Evolutionary conservation across 2,888 invertebrate species (phyloP).

Genomic region (Pristionchus maxplancki): DNA sequence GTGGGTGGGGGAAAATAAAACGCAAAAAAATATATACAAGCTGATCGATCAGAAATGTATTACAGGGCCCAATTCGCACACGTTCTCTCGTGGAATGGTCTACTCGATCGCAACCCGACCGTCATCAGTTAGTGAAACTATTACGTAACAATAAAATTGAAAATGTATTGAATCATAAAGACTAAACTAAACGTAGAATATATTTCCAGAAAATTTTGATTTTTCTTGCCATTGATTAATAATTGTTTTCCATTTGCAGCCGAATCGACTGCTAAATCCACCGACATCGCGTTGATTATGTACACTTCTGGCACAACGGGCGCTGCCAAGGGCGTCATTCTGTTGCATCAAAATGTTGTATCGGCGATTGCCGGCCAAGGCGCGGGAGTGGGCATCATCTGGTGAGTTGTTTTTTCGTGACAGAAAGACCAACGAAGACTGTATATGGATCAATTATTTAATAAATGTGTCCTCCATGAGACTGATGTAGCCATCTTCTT

Average conservation of each 20-base stretch:
- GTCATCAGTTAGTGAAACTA: conserved; percentile 58
- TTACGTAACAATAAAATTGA: conserved; percentile 70
- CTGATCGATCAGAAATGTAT: not conserved
- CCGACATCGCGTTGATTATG: conserved; percentile 90
- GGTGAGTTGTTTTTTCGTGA: conserved; percentile 44
- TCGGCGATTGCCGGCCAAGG: conserved; percentile 79
- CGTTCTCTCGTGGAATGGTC: conserved; percentile 64
- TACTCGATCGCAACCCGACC: conserved; percentile 59
- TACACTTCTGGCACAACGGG: conserved; percentile 94
- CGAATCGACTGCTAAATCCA: conserved; percentile 61
- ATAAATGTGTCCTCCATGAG: too few species aligned
- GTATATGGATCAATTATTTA: too few species aligned
- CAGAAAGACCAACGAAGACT: too few species aligned
- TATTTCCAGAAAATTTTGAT: too few species aligned
- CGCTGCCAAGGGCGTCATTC: conserved; percentile 77
- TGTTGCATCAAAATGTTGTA: conserved; percentile 79
- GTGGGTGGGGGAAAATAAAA: too few species aligned
- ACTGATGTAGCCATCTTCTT: too few species aligned
- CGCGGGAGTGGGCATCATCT: conserved; percentile 74
- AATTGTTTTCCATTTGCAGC: conserved; percentile 55
- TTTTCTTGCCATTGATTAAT: too few species aligned
- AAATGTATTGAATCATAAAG: conserved; percentile 73
- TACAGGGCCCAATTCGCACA: conserved; percentile 64
- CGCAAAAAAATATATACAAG: too few species aligned
- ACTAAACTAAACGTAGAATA: too few species aligned